A percentile compares a stretch with the other conserved stretches of the same genome.
Conservation (phyloP, 1,140 invertebrate genomes). For the Leptinotarsa texana region DNA sequence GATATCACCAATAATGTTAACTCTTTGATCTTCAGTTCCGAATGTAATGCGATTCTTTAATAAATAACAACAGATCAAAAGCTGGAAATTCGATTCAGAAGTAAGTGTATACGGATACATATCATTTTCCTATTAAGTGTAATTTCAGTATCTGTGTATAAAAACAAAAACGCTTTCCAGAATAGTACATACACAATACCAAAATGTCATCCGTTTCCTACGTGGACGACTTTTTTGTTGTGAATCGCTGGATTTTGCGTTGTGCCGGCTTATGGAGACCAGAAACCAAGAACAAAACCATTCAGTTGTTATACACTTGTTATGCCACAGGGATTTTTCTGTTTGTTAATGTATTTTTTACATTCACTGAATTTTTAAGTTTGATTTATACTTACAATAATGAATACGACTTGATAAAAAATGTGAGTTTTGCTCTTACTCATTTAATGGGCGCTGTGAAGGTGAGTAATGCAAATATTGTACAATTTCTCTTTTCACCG, state of each 20-base stretch:
- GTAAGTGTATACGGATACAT: too few species aligned
- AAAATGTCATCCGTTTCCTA: conserved; percentile 37
- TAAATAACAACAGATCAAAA: conserved; percentile 1
- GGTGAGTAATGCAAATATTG: conserved; percentile 16
- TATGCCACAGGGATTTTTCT: conserved; percentile 44
- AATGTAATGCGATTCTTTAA: not conserved
- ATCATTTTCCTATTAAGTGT: not conserved
- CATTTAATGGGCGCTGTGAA: conserved; percentile 50
- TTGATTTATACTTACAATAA: conserved; percentile 43
- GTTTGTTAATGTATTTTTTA: conserved; percentile 49
- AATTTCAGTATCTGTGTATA: not conserved
- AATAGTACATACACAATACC: not conserved
- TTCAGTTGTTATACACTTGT: conserved; percentile 38
- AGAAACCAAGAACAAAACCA: conserved; percentile 31
- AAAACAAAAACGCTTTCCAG: not conserved
- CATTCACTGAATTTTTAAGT: conserved; percentile 45
- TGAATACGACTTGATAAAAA: conserved; percentile 46
- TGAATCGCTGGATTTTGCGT: conserved; percentile 46
- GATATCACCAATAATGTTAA: not conserved
- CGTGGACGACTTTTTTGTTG: conserved; percentile 39
- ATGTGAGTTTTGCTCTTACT: conserved; percentile 47
- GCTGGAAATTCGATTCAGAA: not conserved
- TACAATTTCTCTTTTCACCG: not conserved
- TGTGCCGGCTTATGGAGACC: conserved; percentile 47
- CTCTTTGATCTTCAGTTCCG: conserved; percentile 2